phyloP scores from a whole-genome alignment of 2,888 invertebrate species.

The Cosmia pyralina region DNA sequence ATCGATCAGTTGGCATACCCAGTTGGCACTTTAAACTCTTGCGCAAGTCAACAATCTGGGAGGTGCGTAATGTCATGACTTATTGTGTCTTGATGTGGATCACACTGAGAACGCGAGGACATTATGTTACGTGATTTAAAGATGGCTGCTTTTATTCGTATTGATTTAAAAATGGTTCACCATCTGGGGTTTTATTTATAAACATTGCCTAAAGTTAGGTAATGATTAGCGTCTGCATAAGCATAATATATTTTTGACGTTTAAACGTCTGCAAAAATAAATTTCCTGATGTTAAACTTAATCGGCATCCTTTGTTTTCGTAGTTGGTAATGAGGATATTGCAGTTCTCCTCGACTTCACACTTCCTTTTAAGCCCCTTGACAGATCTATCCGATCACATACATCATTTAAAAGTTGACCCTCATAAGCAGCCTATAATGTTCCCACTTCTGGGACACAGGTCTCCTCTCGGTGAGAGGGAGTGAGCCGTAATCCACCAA shows the following conservation, averaged over 20 bases:
- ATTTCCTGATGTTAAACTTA: neutral
- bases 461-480: too few relatives aligned
- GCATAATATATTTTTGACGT: neutral
- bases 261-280: neutral
- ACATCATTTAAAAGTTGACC: neutral
- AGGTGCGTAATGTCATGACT: constrained; percentile 52
- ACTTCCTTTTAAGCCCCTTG: neutral
- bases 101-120: constrained; percentile 9
- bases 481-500: too few relatives aligned
- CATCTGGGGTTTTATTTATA: neutral
- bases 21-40: constrained; percentile 62
- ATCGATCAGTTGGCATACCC: constrained; percentile 56
- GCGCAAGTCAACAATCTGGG: constrained; percentile 56
- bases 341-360: neutral
- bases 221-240: neutral
- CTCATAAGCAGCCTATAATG: too few relatives aligned
- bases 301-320: neutral
- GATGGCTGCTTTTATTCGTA: neutral
- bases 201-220: neutral
- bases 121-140: constrained; percentile 1
- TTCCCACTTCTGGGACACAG: too few relatives aligned
- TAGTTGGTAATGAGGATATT: neutral
- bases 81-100: constrained; percentile 34
- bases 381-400: neutral
- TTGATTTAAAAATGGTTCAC: neutral